phyloP scores from a whole-genome alignment of 1,140 invertebrate genomes.

The Atta cephalotes region DNA sequence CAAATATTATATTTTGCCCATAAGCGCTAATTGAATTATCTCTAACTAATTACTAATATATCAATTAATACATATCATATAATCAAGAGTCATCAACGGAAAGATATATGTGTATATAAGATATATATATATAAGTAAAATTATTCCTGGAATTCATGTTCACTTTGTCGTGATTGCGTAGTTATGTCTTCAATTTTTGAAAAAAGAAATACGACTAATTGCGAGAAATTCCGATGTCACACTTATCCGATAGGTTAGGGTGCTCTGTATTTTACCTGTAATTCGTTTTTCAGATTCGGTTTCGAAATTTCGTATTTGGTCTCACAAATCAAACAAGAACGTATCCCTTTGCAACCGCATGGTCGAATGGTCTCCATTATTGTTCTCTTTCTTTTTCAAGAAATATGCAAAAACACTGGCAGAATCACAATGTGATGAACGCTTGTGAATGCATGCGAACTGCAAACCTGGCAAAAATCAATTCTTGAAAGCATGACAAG shows the following conservation, averaged over 20 bases:
- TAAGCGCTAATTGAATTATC: neutral
- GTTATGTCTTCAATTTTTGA: neutral
- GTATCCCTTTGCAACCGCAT: conserved; percentile 97
- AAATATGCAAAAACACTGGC: neutral
- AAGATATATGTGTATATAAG: neutral
- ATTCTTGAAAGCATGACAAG: neutral
- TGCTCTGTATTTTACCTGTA: conserved; percentile 74
- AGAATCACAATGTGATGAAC: neutral
- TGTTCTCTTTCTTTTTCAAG: neutral
- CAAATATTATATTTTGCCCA: neutral
- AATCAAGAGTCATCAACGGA: neutral
- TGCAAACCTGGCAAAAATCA: neutral
- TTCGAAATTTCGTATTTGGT: conserved; percentile 88
- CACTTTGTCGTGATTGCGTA: neutral
- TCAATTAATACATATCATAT: neutral
- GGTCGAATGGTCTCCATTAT: conserved; percentile 90
- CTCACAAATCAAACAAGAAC: conserved; percentile 95
- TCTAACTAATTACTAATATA: neutral
- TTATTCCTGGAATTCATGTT: neutral
- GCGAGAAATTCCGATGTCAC: conserved; percentile 21
- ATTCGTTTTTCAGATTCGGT: conserved; percentile 79
- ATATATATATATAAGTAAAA: neutral
- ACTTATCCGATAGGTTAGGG: neutral
- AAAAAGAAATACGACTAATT: neutral
- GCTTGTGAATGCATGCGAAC: neutral